Evolutionary conservation across 2,113 vertebrate genomes (phyloP).

Genomic region (Electrona antarctica): DNA sequence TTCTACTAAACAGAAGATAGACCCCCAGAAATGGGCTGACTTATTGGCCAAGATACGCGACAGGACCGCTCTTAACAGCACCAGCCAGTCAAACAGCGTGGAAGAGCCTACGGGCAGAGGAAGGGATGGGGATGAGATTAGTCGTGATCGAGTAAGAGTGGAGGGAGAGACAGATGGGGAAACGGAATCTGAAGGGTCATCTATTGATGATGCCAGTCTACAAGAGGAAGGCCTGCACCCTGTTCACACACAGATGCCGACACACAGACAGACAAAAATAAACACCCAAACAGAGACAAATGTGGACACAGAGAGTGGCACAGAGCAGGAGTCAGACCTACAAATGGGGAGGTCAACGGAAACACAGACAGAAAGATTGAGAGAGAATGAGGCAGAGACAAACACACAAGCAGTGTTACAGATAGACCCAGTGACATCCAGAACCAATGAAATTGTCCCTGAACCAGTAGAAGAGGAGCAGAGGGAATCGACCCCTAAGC

Average conservation of each 20-base stretch:
- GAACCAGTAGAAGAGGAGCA: conserved; percentile 25
- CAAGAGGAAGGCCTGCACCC: conserved; percentile 67
- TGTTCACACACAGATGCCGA: conserved; percentile 25
- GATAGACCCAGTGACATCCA: conserved; percentile 24
- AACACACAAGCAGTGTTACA: conserved; percentile 16
- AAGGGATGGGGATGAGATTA: conserved; percentile 5
- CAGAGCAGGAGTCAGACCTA: background rate
- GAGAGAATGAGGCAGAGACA: conserved; percentile 20
- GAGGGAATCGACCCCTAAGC: conserved; percentile 22
- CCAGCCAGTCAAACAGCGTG: conserved; percentile 41
- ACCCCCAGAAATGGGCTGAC: conserved; percentile 89
- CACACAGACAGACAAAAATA: conserved; percentile 14
- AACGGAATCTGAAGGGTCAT: conserved; percentile 76
- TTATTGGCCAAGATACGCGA: conserved; percentile 90
- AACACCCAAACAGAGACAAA: conserved; percentile 28
- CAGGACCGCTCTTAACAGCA: conserved; percentile 69
- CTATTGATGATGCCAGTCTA: conserved; percentile 68
- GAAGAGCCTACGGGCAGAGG: conserved; percentile 23
- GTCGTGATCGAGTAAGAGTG: background rate
- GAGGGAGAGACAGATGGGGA: conserved; percentile 9
- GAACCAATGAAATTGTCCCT: conserved; percentile 52
- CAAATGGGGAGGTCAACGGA: conserved; percentile 7
- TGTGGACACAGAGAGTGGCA: background rate
- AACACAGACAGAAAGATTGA: conserved; percentile 19
- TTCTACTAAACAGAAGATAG: conserved; percentile 85